phyloP scores from a whole-genome alignment of 2,888 invertebrate species.

The Malachius bipustulatus region DNA sequence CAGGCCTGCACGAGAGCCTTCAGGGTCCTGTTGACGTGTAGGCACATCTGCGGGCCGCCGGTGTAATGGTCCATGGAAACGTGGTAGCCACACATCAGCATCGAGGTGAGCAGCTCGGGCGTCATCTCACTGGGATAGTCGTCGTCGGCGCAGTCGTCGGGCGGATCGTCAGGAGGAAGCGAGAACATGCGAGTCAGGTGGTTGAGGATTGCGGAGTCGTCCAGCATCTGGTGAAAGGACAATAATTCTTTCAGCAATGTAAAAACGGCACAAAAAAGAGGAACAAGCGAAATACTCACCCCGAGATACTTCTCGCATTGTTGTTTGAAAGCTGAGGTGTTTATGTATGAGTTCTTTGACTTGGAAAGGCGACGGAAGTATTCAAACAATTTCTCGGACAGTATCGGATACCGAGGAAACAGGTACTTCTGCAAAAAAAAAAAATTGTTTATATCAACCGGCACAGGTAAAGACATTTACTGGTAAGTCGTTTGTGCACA shows the following conservation, averaged over 20 bases:
- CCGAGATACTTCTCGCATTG: slow-evolving; percentile 57
- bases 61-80: slow-evolving; percentile 70
- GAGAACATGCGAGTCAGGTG: slow-evolving; percentile 54
- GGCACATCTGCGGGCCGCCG: slow-evolving; percentile 44
- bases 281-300: slow-evolving; percentile 26
- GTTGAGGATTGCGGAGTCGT: slow-evolving; percentile 48
- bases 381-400: slow-evolving; percentile 55
- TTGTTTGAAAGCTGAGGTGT: slow-evolving; percentile 52
- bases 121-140: slow-evolving; percentile 43
- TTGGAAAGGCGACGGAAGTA: slow-evolving; percentile 49
- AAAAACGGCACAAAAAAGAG: slow-evolving; percentile 4
- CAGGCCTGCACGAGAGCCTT: slow-evolving; percentile 64
- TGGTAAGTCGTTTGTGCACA: too few species aligned
- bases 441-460: slow-evolving; percentile 7
- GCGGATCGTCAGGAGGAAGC: slow-evolving; percentile 20
- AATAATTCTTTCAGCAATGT: neutral
- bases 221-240: slow-evolving; percentile 33
- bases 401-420: slow-evolving; percentile 64
- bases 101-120: slow-evolving; percentile 50
- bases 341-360: slow-evolving; percentile 50
- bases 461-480: too few species aligned
- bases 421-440: slow-evolving; percentile 49
- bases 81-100: slow-evolving; percentile 63
- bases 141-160: slow-evolving; percentile 23
- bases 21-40: slow-evolving; percentile 56